Evolutionary conservation across 2,113 vertebrate species (phyloP), one percentile per base, ranked within the genome.

Genomic region (Mastomys coucha): DNA sequence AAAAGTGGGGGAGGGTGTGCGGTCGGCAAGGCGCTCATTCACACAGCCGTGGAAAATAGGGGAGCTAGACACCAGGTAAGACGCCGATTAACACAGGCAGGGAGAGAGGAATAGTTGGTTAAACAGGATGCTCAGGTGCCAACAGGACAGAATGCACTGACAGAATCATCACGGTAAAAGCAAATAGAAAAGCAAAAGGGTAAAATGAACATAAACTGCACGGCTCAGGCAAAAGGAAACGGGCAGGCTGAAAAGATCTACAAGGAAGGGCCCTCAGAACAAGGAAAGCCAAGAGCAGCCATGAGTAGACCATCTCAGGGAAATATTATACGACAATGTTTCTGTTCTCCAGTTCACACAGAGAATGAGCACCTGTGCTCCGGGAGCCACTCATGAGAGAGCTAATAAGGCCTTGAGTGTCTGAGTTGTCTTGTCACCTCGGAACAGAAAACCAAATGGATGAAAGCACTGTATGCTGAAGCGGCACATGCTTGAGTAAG

Each of bases 31-130:
- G 96, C 98, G 99, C 99, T 99, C 99, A 88, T 99, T 99, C 94
- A 99, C 99, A 91, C 99, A 99, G 98, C 99, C 99, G 56, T 99
- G 99, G 99, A 99, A 99, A 98, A 99, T 99, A 97, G 99, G 99
- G 98, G 99, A 99, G 99, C 99, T 99, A 98, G 98, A 98, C 96
- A 97, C 91, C 97, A 98, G 98, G 97, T 94, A 97, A 98, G 95
- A 98, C 14, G 96, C 49, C 92, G 42, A 96, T 97, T 96, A 98
- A 98, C 98, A 98, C 94, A 97, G 98, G 51, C 96, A 97, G 96
- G 98, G 97, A 98, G 89, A 98, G 96, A 98, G 88, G 94, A 98
- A 96, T 0, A 98, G 97, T 97, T 91, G 97, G 97, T 89, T 98
- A 89, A 96, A 96, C 95, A 98, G 94, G 95, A 89, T 95, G 97